Evolutionary conservation across 2,888 invertebrate genomes (phyloP), one percentile per base, ranked within the genome.

Genomic region (Thera britannica): DNA sequence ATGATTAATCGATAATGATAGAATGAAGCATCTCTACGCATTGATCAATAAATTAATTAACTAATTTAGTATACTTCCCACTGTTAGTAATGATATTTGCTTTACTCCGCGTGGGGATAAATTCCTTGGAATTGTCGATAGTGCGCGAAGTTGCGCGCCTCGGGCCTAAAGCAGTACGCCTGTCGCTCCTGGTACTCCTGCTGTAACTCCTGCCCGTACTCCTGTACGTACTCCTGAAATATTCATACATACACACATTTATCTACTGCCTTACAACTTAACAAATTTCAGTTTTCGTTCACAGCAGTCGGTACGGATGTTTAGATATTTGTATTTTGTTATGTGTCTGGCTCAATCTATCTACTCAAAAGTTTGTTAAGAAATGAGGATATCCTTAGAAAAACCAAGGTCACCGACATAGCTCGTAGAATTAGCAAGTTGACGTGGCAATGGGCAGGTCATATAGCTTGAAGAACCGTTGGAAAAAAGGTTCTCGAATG

Each of bases 41-140:
- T 90, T 94, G 94, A 90, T 93, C 94, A 94, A 92, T 94, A 92
- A 94, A 94, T 95, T 95, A 95, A 93, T 93, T 95, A 95, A 94
- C 95, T 95, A 95, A 94, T 94, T 88, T 95, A 95, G 94, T 95
- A 95, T 94, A 95, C 95, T 94, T 88, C 92, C 92, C 94, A 84
- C 87, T 84, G 86, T 89, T 86, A 83, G 84, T 91, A 88, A 88
- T 92, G 91, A 92, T 93, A 92, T 92, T 90, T 83, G 85, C 90
- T 92, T 90, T 87, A 90, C 84, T 89, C 85, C 88, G 88, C 80
- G 85, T 88, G 84, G 89, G 81, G 64, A 87, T 89, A 90, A 90
- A 92, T 90, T 92, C 92, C 91, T 86, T 86, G 82, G 90, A 90
- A 92, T 87, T 89, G 86, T 87, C 88, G 90, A 88, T 87, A 90